Percentiles rank a stretch among this genome's conserved stretches.
These are phyloP conservation scores for Sclerodermus sp. DNA, from an alignment of 2,888 invertebrate genomes.

Conservation along the genomic window DNA sequence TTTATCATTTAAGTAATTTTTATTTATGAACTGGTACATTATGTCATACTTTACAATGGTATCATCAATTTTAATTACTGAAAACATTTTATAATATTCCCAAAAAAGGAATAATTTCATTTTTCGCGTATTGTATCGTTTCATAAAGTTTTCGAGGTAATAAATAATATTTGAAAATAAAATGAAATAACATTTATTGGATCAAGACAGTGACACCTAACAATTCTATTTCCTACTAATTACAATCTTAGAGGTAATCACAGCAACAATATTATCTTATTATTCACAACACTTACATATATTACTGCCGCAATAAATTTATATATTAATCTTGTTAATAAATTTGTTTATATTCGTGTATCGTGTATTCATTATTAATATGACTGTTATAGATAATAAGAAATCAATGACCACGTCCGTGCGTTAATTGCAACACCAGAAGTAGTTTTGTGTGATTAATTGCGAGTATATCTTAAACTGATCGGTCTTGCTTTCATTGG, in stretches of 20 bases:
- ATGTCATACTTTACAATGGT: too few species aligned
- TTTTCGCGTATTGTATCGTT: too few species aligned
- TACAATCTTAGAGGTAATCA: conserved; percentile 59
- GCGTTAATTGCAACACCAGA: conserved; percentile 15
- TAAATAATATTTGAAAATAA: conserved; percentile 35
- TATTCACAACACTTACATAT: conserved; percentile 59
- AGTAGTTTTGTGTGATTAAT: too few species aligned
- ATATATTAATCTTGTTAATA: conserved; percentile 53
- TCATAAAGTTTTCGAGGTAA: too few species aligned
- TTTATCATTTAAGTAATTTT: too few species aligned
- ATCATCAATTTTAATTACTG: too few species aligned
- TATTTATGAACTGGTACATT: too few species aligned
- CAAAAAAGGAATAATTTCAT: too few species aligned
- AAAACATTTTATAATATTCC: too few species aligned
- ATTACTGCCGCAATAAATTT: conserved; percentile 52
- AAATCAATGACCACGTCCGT: conserved; percentile 33
- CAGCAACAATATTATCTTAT: conserved; percentile 60
- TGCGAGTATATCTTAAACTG: too few species aligned
- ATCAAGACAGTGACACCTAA: conserved; percentile 57
- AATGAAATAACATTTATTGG: conserved; percentile 59
- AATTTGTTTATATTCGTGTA: conserved; percentile 51
- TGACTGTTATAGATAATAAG: conserved; percentile 46
- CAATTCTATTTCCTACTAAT: conserved; percentile 55
- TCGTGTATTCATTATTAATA: conserved; percentile 44
- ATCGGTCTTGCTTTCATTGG: too few species aligned